Evolutionary conservation across 2,113 vertebrate genomes (phyloP).

Genomic region (Phasianus colchicus): DNA sequence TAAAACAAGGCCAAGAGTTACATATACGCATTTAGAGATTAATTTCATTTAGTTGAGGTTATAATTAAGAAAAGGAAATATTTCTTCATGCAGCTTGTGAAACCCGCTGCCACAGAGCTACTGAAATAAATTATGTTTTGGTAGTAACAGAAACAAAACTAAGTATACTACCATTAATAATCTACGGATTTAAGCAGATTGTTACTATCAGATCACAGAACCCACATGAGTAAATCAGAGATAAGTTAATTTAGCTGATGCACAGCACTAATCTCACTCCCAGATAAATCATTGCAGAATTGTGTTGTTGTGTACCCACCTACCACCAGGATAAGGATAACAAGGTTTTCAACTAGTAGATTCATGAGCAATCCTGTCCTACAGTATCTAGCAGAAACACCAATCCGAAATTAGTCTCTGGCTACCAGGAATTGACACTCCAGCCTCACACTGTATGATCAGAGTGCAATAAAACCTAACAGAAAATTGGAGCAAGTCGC

Average conservation of each 20-base stretch:
- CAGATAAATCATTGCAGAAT: neutral
- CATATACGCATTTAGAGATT: slow-evolving; percentile 2
- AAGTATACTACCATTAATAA: neutral
- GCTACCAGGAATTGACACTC: neutral
- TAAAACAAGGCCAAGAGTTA: slow-evolving; percentile 61
- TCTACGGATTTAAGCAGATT: neutral
- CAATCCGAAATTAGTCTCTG: neutral
- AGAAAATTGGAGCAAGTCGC: neutral
- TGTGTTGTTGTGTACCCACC: neutral
- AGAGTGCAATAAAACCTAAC: neutral
- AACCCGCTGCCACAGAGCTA: neutral
- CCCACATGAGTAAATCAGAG: neutral
- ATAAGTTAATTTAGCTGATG: neutral
- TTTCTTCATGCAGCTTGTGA: slow-evolving; percentile 18
- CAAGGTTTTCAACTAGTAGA: neutral
- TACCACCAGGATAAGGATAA: neutral
- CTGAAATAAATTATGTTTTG: neutral
- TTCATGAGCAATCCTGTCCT: neutral
- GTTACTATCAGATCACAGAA: neutral
- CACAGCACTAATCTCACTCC: neutral
- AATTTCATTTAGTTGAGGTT: slow-evolving; percentile 37
- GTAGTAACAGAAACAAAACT: slow-evolving; percentile 16
- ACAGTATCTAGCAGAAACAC: neutral
- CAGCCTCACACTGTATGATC: neutral
- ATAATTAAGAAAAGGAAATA: slow-evolving; percentile 43